phyloP scores from a whole-genome alignment of 2,113 vertebrate species.

The Corythornis madagascariensis region DNA sequence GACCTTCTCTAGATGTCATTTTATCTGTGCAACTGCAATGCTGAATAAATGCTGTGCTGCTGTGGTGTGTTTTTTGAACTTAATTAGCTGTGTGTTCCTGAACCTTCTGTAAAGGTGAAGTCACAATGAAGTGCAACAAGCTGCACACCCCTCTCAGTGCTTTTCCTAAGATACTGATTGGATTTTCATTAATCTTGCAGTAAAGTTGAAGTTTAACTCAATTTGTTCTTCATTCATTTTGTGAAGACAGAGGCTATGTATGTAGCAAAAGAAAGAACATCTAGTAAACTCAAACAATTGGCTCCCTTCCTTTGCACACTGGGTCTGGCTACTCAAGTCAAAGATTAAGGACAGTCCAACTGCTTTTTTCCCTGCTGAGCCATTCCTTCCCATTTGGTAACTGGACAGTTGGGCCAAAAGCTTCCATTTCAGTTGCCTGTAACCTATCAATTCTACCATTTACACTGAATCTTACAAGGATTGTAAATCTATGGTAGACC shows the following conservation, averaged over 20 bases:
- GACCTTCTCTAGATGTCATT: background rate
- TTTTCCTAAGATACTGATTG: background rate
- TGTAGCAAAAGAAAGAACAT: background rate
- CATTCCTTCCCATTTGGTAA: background rate
- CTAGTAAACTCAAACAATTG: background rate
- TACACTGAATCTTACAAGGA: no score
- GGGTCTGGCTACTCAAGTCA: no score
- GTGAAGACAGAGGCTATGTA: background rate
- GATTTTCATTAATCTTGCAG: background rate
- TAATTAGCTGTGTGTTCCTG: background rate
- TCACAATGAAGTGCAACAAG: background rate
- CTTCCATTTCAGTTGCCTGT: background rate
- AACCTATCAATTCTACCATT: background rate
- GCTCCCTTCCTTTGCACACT: background rate
- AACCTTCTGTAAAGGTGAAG: background rate
- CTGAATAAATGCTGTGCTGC: background rate
- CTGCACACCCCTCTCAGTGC: background rate
- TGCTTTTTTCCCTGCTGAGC: background rate
- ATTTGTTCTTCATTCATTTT: background rate
- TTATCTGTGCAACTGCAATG: background rate
- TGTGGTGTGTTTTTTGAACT: background rate
- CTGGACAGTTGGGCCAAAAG: background rate
- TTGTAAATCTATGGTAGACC: background rate
- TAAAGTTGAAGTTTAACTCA: conserved; percentile 3
- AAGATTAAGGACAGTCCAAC: background rate